Evolutionary conservation across 2,888 invertebrate species (phyloP), one percentile per base, ranked within the genome.

Genomic region (Hirtodrosophila duncani): DNA sequence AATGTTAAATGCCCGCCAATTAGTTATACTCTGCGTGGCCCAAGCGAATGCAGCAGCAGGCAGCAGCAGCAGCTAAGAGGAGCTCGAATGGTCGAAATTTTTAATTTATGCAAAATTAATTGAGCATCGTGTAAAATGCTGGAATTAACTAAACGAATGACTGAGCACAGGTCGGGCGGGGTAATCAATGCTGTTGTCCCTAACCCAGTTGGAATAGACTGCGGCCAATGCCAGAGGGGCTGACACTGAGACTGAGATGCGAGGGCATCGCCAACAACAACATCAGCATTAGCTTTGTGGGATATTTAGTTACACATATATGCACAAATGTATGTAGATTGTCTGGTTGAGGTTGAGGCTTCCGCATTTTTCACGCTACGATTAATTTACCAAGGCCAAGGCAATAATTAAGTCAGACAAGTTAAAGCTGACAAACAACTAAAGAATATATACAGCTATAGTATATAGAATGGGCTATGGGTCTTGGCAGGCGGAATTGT

Each of bases 101-200:
- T 64, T 60, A 81, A 75, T 75, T 75, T 65, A 75, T 81, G 71
- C 72, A 51, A 63, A 81, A 66, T 81, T 77, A 79, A 81, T 75
- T 81, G 75, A 62, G 69, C 81, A 60, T 55, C n/a, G n/a, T 59
- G 51, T 55, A 50, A 51, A 77, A 65, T 59, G 62, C 11, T 24
- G n/a, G 45, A 66, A 70, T 67, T 46, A 67, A 57, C 48, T 39
- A 33, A 21, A 23, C 45, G 43, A 49, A 57, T 42, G 34, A 43
- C 57, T 43, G 57, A 26, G 51, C 51, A 37, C 52, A 29, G 9
- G 1, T n/a, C 9, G 8, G 21, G 21, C 3, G 8, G 20, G 11
- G 26, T n/a, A 37, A 9, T 9, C 37, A 17, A 9, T 17, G 2
- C 4, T 20, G 18, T 8, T 30, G 58, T 53, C 58, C 62, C 43